Base-by-base conservation (phyloP, 2,797 vertebrate genomes). In the Anolis apletophallus region DNA sequence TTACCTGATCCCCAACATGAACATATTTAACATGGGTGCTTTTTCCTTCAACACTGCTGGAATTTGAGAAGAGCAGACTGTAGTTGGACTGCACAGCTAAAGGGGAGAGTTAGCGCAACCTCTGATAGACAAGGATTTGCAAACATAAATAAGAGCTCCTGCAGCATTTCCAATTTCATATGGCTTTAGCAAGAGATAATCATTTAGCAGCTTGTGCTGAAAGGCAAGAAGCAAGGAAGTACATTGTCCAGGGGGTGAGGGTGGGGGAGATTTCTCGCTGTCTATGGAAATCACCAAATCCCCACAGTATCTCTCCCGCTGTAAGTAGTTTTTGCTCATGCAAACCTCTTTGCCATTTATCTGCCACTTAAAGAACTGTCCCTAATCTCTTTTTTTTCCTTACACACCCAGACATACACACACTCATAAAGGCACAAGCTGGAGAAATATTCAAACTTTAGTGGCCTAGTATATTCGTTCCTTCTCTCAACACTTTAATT, bases 101-200 rank as follows among this genome's bases (percentile, higher is more conserved):
- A 32, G 19, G 73, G 32, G 19, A 77, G 11, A 71, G 26, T 55
- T 54, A 54, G 50, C 11, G 16, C 72, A 72, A 55, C 23, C 73
- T 85, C 52, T 34, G 78, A n/a, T 23, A 40, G 36, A 64, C n/a
- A 55, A 81, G 17, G 72, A 85, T 71, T 81, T 85, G 55, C 75
- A 83, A 73, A 67, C 80, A 73, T 79, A 73, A 83, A 50, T 85
- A 57, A 85, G 55, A 81, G 57, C 80, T 85, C 73, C 46, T 32
- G 74, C 74, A 57, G 75, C 57, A 74, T 55, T 79, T 79, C 74
- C 80, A 83, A 83, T 78, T 88, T 86, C 80, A 29, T 46, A 34
- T 67, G 36, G 50, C 69, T 89, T 76, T 84, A 80, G 71, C 81
- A 40, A 13, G 52, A 64, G 34, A 59, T 83, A 57, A 72, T 81